These are phyloP conservation scores for Phocides pigmalion DNA, from an alignment of 1,140 invertebrate genomes.

Conservation along the genomic window DNA sequence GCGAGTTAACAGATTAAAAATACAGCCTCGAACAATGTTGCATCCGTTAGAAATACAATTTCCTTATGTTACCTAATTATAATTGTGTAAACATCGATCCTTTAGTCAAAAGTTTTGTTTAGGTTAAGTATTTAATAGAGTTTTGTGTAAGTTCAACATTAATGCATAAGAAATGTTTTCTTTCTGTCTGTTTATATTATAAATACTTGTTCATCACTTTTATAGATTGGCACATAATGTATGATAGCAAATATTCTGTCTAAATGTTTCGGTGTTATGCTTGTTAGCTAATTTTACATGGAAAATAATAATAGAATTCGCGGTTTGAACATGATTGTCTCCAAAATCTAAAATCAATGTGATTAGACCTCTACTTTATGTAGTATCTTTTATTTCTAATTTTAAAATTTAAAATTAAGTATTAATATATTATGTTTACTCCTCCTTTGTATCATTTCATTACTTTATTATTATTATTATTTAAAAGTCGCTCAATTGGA, in stretches of 20 bases:
- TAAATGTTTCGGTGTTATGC: constrained; percentile 4
- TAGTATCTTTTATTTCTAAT: constrained; percentile 33
- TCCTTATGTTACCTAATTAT: constrained; percentile 29
- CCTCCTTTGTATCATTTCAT: constrained; percentile 10
- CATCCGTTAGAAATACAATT: constrained; percentile 34
- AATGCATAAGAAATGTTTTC: constrained; percentile 27
- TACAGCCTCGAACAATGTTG: constrained; percentile 19
- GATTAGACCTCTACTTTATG: constrained; percentile 3
- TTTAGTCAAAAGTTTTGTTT: constrained; percentile 76
- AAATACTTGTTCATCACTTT: constrained; percentile 21
- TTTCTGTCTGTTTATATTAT: constrained; percentile 24
- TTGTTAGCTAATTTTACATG: constrained; percentile 20
- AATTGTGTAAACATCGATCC: constrained; percentile 69
- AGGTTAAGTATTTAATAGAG: constrained; percentile 79
- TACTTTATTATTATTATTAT: constrained; percentile 7
- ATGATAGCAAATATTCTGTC: background rate
- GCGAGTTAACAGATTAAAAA: background rate
- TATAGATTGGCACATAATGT: constrained; percentile 14
- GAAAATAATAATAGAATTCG: background rate
- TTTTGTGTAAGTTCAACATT: constrained; percentile 64
- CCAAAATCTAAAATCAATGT: background rate
- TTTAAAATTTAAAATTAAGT: constrained; percentile 45
- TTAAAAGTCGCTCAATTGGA: constrained; percentile 19
- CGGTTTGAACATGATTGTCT: constrained; percentile 9
- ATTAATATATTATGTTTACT: constrained; percentile 43